Percentiles rank a stretch among this genome's conserved stretches.
These are phyloP conservation scores for Marcusenius ussheri DNA, from an alignment of 2,113 vertebrate species.

Conservation along the genomic window DNA sequence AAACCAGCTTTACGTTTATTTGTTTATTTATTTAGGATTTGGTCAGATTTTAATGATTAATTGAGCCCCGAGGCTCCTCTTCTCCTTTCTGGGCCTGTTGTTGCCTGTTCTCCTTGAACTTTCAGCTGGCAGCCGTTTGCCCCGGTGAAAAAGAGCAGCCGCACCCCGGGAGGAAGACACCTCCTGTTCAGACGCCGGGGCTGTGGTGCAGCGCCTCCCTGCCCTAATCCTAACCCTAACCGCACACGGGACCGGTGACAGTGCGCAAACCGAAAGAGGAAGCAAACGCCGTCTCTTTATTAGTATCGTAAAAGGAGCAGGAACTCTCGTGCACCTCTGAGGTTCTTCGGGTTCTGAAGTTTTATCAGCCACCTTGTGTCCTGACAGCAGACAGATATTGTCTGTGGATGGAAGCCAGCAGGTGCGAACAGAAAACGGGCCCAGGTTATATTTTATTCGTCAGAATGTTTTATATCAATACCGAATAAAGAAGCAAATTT, in stretches of 20 bases:
- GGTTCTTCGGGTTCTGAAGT: neutral
- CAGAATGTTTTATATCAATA: neutral
- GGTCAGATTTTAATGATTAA: neutral
- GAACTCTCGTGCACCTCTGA: neutral
- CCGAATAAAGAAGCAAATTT: neutral
- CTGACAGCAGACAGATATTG: neutral
- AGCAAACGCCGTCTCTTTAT: neutral
- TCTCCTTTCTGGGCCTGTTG: neutral
- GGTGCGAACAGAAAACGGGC: neutral
- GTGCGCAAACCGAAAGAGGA: neutral
- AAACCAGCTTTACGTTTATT: neutral
- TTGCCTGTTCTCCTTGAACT: neutral
- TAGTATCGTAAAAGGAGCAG: neutral
- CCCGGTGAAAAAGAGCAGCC: neutral
- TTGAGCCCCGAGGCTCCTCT: neutral
- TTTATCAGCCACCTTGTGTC: neutral
- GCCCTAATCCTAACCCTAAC: neutral
- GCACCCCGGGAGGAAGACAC: neutral
- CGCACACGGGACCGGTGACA: neutral
- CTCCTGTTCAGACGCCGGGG: neutral
- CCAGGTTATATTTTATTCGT: neutral
- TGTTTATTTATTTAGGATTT: neutral
- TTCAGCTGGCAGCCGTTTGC: neutral
- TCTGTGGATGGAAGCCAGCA: neutral
- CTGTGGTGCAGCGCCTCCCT: neutral